A percentile compares a stretch with the other conserved stretches of the same genome.
These are phyloP conservation scores for Poecilia wingei DNA, from an alignment of 2,797 vertebrate species.

Conservation along the genomic window DNA sequence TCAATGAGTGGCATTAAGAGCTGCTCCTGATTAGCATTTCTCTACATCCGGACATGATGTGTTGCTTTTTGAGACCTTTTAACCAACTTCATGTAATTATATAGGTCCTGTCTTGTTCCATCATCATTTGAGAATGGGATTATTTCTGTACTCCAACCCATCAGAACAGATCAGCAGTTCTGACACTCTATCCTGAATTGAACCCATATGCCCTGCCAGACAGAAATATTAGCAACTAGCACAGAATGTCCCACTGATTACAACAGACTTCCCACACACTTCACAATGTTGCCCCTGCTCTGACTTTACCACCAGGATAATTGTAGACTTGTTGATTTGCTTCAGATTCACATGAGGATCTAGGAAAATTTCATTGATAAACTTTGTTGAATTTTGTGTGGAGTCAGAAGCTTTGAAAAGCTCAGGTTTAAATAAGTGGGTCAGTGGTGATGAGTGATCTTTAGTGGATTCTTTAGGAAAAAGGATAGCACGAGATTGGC, in stretches of 20 bases:
- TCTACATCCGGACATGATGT: too few relatives aligned
- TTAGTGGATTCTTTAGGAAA: too few relatives aligned
- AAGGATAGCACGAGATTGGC: too few relatives aligned
- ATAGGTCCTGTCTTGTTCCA: background rate
- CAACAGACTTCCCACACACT: background rate
- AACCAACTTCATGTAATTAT: background rate
- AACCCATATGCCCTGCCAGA: background rate
- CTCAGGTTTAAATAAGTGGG: too few relatives aligned
- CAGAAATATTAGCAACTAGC: background rate
- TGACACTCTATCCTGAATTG: background rate
- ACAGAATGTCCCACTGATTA: background rate
- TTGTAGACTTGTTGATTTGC: background rate
- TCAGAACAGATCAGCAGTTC: constrained; percentile 1
- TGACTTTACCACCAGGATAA: background rate
- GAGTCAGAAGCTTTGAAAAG: too few relatives aligned
- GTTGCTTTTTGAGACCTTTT: background rate
- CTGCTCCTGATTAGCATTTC: background rate
- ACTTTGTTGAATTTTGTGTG: background rate
- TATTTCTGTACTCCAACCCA: background rate
- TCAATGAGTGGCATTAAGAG: background rate
- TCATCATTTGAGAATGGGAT: background rate
- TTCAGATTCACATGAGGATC: background rate
- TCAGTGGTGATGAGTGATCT: too few relatives aligned
- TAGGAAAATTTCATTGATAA: background rate
- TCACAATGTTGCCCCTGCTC: background rate